These are phyloP conservation scores for Cydia strobilella DNA, from an alignment of 1,140 invertebrate genomes.

Conservation along the genomic window DNA sequence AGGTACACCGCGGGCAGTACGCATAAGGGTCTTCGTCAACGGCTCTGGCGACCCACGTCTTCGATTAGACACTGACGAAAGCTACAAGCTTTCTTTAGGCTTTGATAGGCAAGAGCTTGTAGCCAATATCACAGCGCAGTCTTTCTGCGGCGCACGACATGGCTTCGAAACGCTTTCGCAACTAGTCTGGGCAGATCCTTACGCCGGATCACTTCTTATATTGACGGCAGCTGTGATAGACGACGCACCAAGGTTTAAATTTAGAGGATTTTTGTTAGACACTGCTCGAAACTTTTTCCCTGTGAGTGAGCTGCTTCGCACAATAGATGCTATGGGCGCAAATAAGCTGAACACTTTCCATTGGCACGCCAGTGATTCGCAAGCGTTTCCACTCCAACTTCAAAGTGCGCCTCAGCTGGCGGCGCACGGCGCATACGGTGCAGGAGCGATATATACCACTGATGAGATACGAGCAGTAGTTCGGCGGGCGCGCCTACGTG, in stretches of 20 bases:
- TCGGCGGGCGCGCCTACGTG: slow-evolving; percentile 84
- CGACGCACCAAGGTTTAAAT: slow-evolving; percentile 82
- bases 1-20: slow-evolving; percentile 56
- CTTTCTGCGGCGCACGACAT: slow-evolving; percentile 89
- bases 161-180: slow-evolving; percentile 90
- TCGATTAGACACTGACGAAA: slow-evolving; percentile 86
- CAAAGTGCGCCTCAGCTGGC: slow-evolving; percentile 85
- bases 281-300: slow-evolving; percentile 89
- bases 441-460: slow-evolving; percentile 84
- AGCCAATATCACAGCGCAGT: slow-evolving; percentile 84
- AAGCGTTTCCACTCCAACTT: slow-evolving; percentile 89
- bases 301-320: slow-evolving; percentile 84
- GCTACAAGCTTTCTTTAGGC: slow-evolving; percentile 84
- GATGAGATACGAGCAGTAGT: slow-evolving; percentile 85
- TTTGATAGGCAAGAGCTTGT: slow-evolving; percentile 79
- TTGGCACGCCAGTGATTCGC: slow-evolving; percentile 92
- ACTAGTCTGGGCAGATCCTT: slow-evolving; percentile 87
- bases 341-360: slow-evolving; percentile 92
- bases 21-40: slow-evolving; percentile 80
- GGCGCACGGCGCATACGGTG: slow-evolving; percentile 87
- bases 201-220: slow-evolving; percentile 82
- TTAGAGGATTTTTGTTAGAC: slow-evolving; percentile 88
- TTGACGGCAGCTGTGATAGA: slow-evolving; percentile 82
- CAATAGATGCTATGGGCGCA: slow-evolving; percentile 88
- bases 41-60: slow-evolving; percentile 79